phyloP scores from a whole-genome alignment of 2,113 vertebrate genomes.

The Diadophis punctatus region DNA sequence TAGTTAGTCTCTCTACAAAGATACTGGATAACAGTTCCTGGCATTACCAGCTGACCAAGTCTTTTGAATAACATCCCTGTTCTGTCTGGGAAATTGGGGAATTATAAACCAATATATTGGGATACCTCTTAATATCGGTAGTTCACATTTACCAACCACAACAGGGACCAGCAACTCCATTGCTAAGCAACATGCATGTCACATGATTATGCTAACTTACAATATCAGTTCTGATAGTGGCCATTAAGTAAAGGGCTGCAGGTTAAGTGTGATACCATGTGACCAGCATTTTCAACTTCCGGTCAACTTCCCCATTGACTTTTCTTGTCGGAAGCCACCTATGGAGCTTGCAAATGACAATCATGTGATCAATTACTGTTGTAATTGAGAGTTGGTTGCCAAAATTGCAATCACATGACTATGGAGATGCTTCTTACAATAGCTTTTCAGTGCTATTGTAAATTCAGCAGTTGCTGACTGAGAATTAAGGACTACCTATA shows the following conservation, averaged over 20 bases:
- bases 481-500: background rate
- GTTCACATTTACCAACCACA: background rate
- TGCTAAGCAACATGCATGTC: background rate
- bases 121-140: background rate
- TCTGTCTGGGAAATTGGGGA: background rate
- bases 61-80: background rate
- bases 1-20: background rate
- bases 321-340: background rate
- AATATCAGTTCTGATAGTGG: background rate
- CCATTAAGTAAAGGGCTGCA: background rate
- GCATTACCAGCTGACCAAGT: background rate
- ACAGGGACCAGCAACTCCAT: background rate
- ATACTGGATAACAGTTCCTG: background rate
- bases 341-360: background rate
- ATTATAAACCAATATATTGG: background rate
- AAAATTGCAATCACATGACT: background rate
- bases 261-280: background rate
- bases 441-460: background rate
- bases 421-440: background rate
- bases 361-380: background rate
- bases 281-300: background rate
- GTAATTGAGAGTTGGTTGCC: background rate
- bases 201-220: background rate
- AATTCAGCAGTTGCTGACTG: background rate
- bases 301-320: background rate